Evolutionary conservation across 2,797 vertebrate species (phyloP).

Genomic region (Natrix natrix): DNA sequence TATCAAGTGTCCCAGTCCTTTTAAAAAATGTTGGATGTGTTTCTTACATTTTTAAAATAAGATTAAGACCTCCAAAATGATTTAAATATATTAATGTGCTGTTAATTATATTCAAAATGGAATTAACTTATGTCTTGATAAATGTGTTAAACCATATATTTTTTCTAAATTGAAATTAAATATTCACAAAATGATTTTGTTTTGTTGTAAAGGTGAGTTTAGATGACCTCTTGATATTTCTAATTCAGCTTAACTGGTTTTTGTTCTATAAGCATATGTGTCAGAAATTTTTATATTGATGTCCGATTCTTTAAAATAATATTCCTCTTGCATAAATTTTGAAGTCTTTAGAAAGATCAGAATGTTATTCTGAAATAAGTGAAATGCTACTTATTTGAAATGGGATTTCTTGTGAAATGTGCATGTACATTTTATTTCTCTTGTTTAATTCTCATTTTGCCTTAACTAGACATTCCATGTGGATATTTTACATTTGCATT

Average conservation of each 20-base stretch:
- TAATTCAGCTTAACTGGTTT: not conserved
- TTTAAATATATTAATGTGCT: not conserved
- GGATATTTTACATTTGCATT: constrained; percentile 39
- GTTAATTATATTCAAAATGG: not conserved
- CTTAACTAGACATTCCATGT: constrained; percentile 48
- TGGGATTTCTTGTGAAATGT: constrained; percentile 48
- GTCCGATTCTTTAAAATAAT: not conserved
- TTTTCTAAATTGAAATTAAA: not conserved
- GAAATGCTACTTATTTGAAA: constrained; percentile 48
- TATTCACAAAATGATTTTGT: not conserved
- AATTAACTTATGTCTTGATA: not conserved
- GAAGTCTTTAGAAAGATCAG: constrained; percentile 12
- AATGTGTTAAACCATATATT: not conserved
- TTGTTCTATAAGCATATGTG: not conserved
- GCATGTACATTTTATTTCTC: constrained; percentile 36
- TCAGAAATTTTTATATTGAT: not conserved
- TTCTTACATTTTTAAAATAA: not conserved
- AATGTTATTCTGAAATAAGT: constrained; percentile 17
- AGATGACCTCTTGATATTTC: not conserved
- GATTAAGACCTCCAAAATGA: not conserved
- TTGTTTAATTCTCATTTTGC: constrained; percentile 42
- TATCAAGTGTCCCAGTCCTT: not conserved
- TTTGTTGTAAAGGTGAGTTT: not conserved
- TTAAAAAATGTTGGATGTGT: not conserved
- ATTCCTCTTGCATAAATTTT: constrained; percentile 10